Evolutionary conservation across 2,797 vertebrate genomes (phyloP), one percentile per base, ranked within the genome.

Genomic region (Rachycentron canadum): DNA sequence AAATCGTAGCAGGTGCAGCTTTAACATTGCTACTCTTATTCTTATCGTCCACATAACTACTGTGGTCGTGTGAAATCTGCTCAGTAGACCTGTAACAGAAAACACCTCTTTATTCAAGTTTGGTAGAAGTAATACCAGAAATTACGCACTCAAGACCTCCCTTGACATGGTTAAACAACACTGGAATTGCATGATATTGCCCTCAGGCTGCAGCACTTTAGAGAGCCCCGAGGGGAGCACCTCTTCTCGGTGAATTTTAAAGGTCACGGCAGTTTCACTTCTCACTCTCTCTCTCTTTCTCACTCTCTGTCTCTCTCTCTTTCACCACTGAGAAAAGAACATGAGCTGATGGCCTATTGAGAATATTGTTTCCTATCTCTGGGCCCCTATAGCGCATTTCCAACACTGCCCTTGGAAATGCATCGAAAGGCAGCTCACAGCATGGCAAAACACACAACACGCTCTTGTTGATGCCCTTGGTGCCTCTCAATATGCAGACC

Each of bases 211-310:
- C 7, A 60, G 67, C 47, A 52, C 82, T 90, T 81, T 74, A 16
- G 49, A 84, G 64, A 71, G 66, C 81, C 89, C 85, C 57, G 62
- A 69, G 86, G 86, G 86, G 81, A 84, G 81, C 71, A 55, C 80
- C 86, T 82, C 86, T 91, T 86, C 87, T 89, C 81, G 79, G 89
- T 82, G 90, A 78, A 88, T 92, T 92, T 84, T 91, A 94, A 94
- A 95, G 94, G 93, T 95, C 90, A 91, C 43, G 70, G 73, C 77
- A 84, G 84, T 91, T 87, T 80, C 77, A 38, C 50, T 55, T 16
- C 66, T 84, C 70, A 49, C 62, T 41, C 61, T 50, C 59, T 61
- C 71, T 80, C 70, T 62, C 55, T 73, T 65, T 61, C 68, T 68
- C 82, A 66, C 82, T 84, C 59, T 68, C 70, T 74, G 62, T 70